phyloP scores from a whole-genome alignment of 2,797 vertebrate genomes.

The Luscinia luscinia region DNA sequence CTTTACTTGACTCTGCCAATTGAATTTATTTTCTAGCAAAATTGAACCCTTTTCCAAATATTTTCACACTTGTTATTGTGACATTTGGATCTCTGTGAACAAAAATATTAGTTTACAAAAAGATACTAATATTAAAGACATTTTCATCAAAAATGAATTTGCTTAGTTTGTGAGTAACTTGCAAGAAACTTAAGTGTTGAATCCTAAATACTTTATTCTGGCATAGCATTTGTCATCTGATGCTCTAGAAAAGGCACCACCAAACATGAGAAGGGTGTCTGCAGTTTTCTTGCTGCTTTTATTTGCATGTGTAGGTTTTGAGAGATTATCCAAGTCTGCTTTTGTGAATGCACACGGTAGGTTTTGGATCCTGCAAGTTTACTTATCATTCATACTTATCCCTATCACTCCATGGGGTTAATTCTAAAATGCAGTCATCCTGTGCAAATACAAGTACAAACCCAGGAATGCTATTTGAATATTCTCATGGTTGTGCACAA shows the following conservation, averaged over 20 bases:
- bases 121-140: constrained; percentile 33
- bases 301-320: not conserved
- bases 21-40: constrained; percentile 30
- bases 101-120: constrained; percentile 12
- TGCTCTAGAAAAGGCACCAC: not conserved
- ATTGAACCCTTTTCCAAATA: constrained; percentile 8
- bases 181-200: not conserved
- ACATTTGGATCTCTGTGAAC: constrained; percentile 18
- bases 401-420: not conserved
- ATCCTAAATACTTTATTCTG: not conserved
- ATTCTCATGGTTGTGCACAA: not conserved
- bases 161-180: constrained; percentile 37
- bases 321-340: not conserved
- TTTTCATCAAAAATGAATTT: constrained; percentile 31
- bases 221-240: not conserved
- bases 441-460: not conserved
- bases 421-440: not conserved
- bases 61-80: constrained; percentile 28
- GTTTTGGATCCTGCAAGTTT: not conserved
- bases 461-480: not conserved
- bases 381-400: not conserved
- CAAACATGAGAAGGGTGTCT: not conserved
- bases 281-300: not conserved
- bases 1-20: not conserved
- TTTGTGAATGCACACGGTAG: not conserved